Conservation (phyloP, 2,888 invertebrate genomes). For the Smittia sp. region DNA sequence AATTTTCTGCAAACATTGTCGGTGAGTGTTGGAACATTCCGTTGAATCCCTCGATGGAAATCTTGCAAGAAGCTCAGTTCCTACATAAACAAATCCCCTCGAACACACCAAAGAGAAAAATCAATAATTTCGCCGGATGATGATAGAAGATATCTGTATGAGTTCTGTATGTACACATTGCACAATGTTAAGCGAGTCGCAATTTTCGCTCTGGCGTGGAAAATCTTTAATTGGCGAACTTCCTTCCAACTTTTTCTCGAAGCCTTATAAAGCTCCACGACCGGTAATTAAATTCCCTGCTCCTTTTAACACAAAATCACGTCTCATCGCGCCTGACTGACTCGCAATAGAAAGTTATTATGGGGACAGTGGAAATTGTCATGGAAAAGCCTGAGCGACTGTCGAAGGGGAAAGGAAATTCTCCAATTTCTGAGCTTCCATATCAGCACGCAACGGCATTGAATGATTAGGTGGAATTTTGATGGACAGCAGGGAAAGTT, state of each 20-base stretch:
- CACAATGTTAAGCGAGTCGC: not conserved
- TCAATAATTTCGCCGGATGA: conserved; percentile 9
- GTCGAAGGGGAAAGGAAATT: not conserved
- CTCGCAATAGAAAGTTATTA: not conserved
- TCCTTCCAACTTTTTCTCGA: not conserved
- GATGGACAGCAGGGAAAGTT: not conserved
- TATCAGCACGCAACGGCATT: not conserved
- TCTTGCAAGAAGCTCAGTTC: too few relatives aligned
- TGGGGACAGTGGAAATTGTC: not conserved
- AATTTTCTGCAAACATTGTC: not conserved
- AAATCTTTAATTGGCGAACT: not conserved
- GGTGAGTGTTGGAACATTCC: not conserved
- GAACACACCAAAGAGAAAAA: not conserved
- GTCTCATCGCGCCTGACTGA: not conserved
- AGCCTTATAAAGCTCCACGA: not conserved
- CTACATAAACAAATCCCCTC: conserved; percentile 9
- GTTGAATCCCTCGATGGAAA: not conserved
- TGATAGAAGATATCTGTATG: not conserved
- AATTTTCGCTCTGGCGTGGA: not conserved
- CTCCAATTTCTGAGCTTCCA: not conserved
- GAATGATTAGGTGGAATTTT: not conserved
- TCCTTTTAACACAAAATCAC: not conserved
- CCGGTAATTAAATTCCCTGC: not conserved
- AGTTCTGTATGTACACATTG: not conserved
- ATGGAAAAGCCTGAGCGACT: too few relatives aligned